These are phyloP conservation scores for Butorides virescens DNA, from an alignment of 2,113 vertebrate genomes.

Conservation along the genomic window DNA sequence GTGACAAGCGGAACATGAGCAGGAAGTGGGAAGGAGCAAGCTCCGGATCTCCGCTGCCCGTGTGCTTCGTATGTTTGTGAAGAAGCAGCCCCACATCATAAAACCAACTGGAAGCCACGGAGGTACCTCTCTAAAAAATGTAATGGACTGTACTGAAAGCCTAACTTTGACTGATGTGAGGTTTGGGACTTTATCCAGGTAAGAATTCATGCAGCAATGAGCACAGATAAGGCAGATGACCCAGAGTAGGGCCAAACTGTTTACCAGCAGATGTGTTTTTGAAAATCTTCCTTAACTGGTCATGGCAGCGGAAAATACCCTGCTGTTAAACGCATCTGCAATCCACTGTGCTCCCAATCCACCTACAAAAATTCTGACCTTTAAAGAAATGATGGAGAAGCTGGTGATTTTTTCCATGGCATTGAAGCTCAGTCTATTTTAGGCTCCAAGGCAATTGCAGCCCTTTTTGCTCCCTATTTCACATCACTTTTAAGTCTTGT, in stretches of 20 bases:
- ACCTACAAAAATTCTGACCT: slow-evolving; percentile 96
- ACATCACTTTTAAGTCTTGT: slow-evolving; percentile 91
- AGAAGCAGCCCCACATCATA: slow-evolving; percentile 53
- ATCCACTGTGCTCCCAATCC: slow-evolving; percentile 86
- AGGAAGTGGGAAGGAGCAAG: neutral
- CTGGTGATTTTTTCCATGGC: slow-evolving; percentile 83
- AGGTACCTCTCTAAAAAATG: slow-evolving; percentile 74
- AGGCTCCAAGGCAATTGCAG: slow-evolving; percentile 89
- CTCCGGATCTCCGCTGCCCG: slow-evolving; percentile 1
- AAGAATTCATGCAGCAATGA: slow-evolving; percentile 84
- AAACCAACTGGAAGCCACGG: slow-evolving; percentile 59
- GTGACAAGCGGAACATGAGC: neutral
- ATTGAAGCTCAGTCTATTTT: slow-evolving; percentile 89
- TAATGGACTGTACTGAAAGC: slow-evolving; percentile 75
- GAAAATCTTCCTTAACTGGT: slow-evolving; percentile 95
- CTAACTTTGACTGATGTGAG: slow-evolving; percentile 82
- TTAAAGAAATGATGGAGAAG: slow-evolving; percentile 96
- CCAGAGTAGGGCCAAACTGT: slow-evolving; percentile 95
- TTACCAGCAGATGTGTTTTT: slow-evolving; percentile 97
- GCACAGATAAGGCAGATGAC: slow-evolving; percentile 89
- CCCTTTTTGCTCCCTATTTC: slow-evolving; percentile 90
- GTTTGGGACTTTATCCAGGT: slow-evolving; percentile 84
- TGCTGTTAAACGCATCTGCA: slow-evolving; percentile 96
- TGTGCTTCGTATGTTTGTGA: slow-evolving; percentile 47
- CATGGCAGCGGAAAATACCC: slow-evolving; percentile 97